phyloP scores from a whole-genome alignment of 2,113 vertebrate genomes.

The Takifugu bimaculatus region DNA sequence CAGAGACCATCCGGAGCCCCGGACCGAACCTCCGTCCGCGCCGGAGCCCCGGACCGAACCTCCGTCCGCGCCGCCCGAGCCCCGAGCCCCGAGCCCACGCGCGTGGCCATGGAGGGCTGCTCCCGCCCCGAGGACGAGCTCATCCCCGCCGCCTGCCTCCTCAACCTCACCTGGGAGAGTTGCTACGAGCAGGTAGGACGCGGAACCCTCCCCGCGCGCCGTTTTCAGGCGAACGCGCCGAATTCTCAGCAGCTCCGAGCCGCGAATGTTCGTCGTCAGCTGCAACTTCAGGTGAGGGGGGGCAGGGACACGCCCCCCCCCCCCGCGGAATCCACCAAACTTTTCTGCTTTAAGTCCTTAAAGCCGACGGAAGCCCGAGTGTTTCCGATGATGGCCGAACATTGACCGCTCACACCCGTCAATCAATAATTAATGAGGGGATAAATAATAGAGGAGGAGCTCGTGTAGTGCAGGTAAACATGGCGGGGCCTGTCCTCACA shows the following conservation, averaged over 20 bases:
- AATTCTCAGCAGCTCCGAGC: no score
- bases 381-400: no score
- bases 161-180: slow-evolving; percentile 91
- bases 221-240: no score
- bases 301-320: not conserved
- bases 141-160: slow-evolving; percentile 85
- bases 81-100: not conserved
- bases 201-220: not conserved
- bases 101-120: slow-evolving; percentile 82
- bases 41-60: no score
- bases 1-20: not conserved
- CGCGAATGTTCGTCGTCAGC: not conserved
- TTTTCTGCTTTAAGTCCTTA: no score
- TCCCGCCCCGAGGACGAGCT: slow-evolving; percentile 86
- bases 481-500: slow-evolving; percentile 13
- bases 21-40: not conserved
- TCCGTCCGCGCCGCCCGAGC: no score
- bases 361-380: no score
- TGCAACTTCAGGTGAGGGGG: no score
- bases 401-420: no score
- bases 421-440: no score
- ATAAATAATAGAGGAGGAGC: no score
- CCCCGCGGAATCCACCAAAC: not conserved
- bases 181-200: slow-evolving; percentile 87
- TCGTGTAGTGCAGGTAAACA: no score